These are phyloP conservation scores for Macrotis lagotis DNA, from an alignment of 2,113 vertebrate genomes.

Conservation along the genomic window DNA sequence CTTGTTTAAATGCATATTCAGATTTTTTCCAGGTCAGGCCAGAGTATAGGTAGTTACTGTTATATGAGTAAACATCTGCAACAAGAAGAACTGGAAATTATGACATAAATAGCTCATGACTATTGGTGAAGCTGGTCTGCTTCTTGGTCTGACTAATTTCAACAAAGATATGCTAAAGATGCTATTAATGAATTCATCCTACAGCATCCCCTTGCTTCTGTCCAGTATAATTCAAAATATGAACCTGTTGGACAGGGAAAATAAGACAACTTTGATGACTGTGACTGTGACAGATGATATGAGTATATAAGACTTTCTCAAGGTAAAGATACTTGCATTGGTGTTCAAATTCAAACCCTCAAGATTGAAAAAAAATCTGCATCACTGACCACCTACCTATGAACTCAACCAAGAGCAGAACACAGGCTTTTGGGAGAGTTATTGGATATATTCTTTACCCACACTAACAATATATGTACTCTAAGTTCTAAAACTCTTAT, in stretches of 20 bases:
- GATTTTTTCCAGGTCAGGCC: neutral
- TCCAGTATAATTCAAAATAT: constrained; percentile 86
- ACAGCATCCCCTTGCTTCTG: constrained; percentile 86
- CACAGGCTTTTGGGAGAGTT: constrained; percentile 90
- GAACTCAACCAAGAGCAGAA: constrained; percentile 86
- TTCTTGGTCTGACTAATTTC: constrained; percentile 90
- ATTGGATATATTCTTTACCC: constrained; percentile 89
- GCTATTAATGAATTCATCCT: constrained; percentile 90
- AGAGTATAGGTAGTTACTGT: neutral
- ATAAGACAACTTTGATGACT: constrained; percentile 87
- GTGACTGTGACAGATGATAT: constrained; percentile 88
- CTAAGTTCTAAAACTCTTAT: constrained; percentile 91
- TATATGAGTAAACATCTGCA: neutral
- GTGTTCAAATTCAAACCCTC: constrained; percentile 86
- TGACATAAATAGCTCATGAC: constrained; percentile 68
- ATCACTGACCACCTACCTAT: constrained; percentile 90
- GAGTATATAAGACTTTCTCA: constrained; percentile 87
- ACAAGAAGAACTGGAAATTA: neutral
- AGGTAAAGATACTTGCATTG: constrained; percentile 89
- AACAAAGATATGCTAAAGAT: constrained; percentile 89
- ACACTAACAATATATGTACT: constrained; percentile 89
- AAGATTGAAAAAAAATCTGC: constrained; percentile 87
- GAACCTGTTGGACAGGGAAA: constrained; percentile 85
- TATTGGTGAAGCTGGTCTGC: constrained; percentile 81
- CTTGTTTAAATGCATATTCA: neutral